These are phyloP conservation scores for Zapornia atra DNA, from an alignment of 2,113 vertebrate genomes.

Conservation along the genomic window DNA sequence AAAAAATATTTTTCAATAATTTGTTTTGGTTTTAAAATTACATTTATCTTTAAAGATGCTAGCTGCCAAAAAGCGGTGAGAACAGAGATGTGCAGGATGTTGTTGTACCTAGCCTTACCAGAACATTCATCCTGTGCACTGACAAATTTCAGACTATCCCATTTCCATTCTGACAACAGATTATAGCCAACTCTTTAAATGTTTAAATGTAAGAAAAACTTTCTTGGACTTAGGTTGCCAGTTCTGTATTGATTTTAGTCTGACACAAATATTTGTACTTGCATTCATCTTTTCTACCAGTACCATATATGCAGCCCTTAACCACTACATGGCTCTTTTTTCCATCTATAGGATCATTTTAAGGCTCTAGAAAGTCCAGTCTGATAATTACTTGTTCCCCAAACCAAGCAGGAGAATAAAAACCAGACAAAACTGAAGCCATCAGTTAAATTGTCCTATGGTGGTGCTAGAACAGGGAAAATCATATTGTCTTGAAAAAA, in stretches of 20 bases:
- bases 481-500: neutral
- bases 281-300: neutral
- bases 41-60: neutral
- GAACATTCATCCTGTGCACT: neutral
- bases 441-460: neutral
- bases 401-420: neutral
- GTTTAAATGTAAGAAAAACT: neutral
- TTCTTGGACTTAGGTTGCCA: neutral
- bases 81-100: neutral
- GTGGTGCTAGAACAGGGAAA: neutral
- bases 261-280: neutral
- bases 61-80: neutral
- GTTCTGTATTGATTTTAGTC: neutral
- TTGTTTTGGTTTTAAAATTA: neutral
- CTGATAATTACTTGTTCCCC: neutral
- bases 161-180: neutral
- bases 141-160: neutral
- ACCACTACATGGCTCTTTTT: neutral
- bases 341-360: neutral
- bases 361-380: neutral
- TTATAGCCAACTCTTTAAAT: neutral
- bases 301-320: neutral
- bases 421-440: neutral
- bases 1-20: neutral
- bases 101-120: fast-evolving